Conservation (phyloP, 2,113 vertebrate genomes). For the Lathamus discolor region DNA sequence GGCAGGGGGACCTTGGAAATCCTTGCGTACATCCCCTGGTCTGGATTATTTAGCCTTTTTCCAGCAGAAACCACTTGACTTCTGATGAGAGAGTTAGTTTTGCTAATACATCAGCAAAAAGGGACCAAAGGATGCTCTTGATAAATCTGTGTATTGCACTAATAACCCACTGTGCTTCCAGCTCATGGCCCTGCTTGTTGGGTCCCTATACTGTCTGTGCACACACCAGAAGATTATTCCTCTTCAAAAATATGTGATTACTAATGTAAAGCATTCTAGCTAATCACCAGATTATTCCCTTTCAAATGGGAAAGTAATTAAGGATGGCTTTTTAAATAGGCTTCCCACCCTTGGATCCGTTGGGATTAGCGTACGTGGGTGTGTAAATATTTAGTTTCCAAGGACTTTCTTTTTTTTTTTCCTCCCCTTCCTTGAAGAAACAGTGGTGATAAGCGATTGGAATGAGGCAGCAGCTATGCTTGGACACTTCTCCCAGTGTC, state of each 20-base stretch:
- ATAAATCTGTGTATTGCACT: neutral
- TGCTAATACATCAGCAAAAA: neutral
- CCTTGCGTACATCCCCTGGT: neutral
- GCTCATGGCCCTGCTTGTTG: neutral
- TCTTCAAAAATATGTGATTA: neutral
- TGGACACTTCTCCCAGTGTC: neutral
- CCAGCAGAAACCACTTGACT: neutral
- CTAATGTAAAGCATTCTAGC: neutral
- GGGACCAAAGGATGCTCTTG: neutral
- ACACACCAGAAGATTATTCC: neutral
- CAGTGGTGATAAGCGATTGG: neutral
- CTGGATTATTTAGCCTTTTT: neutral
- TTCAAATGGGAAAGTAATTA: constrained; percentile 51
- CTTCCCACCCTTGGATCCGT: constrained; percentile 19
- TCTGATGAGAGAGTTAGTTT: neutral
- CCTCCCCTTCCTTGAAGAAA: neutral
- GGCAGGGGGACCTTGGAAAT: neutral
- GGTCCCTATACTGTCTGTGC: neutral
- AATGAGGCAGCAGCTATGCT: neutral
- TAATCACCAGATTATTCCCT: constrained; percentile 33
- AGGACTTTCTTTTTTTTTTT: neutral
- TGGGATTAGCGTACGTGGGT: constrained; percentile 15
- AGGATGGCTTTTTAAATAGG: constrained; percentile 8
- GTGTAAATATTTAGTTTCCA: constrained; percentile 65
- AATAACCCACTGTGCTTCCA: neutral